Evolutionary conservation across 2,113 vertebrate genomes (phyloP).

Genomic region (Eolophus roseicapilla): DNA sequence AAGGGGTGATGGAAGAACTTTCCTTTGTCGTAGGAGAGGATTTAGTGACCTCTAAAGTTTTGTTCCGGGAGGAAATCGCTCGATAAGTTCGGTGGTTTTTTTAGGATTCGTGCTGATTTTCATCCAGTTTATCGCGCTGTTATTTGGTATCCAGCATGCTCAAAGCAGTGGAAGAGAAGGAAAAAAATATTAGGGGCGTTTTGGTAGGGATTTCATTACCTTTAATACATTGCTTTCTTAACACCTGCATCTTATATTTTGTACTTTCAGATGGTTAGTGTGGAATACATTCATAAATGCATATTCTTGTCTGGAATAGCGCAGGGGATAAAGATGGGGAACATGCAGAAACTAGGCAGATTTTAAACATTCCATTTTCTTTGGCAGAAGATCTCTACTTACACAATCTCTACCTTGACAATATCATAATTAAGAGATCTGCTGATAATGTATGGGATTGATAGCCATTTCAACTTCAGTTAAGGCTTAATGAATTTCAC

Average conservation of each 20-base stretch:
- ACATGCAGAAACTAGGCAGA: neutral
- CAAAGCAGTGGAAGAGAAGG: neutral
- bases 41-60: slow-evolving; percentile 54
- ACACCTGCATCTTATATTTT: neutral
- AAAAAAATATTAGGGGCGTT: neutral
- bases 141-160: neutral
- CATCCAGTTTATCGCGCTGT: neutral
- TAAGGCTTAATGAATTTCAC: neutral
- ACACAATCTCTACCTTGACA: neutral
- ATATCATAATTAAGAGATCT: neutral
- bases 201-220: neutral
- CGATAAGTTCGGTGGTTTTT: neutral
- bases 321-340: neutral
- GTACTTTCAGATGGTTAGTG: neutral
- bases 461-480: neutral
- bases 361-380: neutral
- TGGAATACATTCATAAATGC: neutral
- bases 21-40: slow-evolving; percentile 2
- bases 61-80: neutral
- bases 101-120: neutral
- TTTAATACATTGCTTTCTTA: neutral
- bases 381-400: neutral
- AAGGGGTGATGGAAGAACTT: slow-evolving; percentile 10
- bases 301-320: neutral
- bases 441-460: neutral